phyloP scores from a whole-genome alignment of 92 coral and sea anemone species.

The Bergia puertoricense region DNA sequence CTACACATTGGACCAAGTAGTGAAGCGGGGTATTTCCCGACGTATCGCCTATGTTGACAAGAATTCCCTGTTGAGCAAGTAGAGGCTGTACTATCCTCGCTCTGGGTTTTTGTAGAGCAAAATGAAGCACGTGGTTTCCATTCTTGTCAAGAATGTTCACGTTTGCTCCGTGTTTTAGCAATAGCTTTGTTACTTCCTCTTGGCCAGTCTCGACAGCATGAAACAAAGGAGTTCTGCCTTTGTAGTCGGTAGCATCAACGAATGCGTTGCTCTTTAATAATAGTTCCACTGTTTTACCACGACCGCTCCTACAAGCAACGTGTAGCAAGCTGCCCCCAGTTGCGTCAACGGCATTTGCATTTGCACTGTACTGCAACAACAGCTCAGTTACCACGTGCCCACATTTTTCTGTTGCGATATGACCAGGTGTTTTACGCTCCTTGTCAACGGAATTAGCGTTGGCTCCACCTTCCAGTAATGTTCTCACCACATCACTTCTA shows the following conservation, averaged over 20 bases:
- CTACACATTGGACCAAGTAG: conserved; percentile 22
- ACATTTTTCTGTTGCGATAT: conserved; percentile 15
- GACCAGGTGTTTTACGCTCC: conserved; percentile 18
- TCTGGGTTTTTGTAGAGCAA: conserved; percentile 22
- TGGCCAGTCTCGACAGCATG: conserved; percentile 36
- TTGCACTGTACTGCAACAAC: conserved; percentile 1
- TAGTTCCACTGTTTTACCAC: background rate
- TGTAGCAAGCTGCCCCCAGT: conserved; percentile 8
- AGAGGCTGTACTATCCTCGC: background rate
- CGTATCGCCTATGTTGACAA: conserved; percentile 20
- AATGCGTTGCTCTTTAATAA: conserved; percentile 14
- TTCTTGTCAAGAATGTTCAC: conserved; percentile 19
- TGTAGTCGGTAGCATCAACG: conserved; percentile 21
- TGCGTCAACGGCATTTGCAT: conserved; percentile 2
- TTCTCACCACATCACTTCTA: conserved; percentile 6
- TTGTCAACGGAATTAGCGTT: background rate
- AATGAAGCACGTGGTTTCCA: conserved; percentile 28
- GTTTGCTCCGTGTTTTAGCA: conserved; percentile 29
- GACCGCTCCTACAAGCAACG: conserved; percentile 1
- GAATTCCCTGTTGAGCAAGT: conserved; percentile 1
- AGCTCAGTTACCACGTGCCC: conserved; percentile 9
- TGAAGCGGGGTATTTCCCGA: conserved; percentile 16
- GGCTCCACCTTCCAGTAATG: conserved; percentile 32
- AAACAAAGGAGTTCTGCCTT: conserved; percentile 56
- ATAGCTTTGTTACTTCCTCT: background rate